Base-by-base conservation (phyloP, 2,888 invertebrate species). In the Rhorus exstirpatorius region DNA sequence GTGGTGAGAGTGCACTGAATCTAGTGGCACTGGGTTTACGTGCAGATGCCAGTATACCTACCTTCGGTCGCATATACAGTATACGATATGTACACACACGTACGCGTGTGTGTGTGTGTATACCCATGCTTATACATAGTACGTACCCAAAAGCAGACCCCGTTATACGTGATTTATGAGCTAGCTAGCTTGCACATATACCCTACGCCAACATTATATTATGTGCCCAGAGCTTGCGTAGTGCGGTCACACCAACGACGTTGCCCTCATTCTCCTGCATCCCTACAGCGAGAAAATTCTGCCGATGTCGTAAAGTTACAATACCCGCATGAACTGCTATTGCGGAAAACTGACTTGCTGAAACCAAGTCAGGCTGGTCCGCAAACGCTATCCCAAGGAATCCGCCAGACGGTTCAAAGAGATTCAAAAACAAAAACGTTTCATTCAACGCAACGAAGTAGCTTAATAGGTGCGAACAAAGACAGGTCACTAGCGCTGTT, bases 1-100 rank as follows among this genome's bases (percentile, higher is more conserved):
- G 86, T 84, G 86, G 87, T 87, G 88, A 79, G 75, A 61, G 68
- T 72, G 83, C 35, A 83, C 83, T 86, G 87, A 85, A 86, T 89
- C 87, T 84, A 87, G 77, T 83, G 85, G 83, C 83, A 86, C 65
- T 82, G 76, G 86, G 80, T 86, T 86, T 85, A 85, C 84, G 82
- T 79, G 80, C 68, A 10, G 35, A 77, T 35, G 49, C 76, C 60
- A 61, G 61, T 24, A 46, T 49, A 17, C 38, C 60, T 67, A 65
- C 44, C 35, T 6, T 35, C 21, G 46, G 3, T 60, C 26, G 60
- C 26, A 31, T 26, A 31, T 26, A 55, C 60, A 60, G 41, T 61
- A 71, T 26, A 60, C 44, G 35, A 31, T 24, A 44, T 14, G 26
- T 74, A 26, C 8, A 10, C 3, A 12, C 12, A 31, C 19, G 17